phyloP scores from a whole-genome alignment of 37 sponge, comb jelly and placozoan genomes.

The Theonella swinhoei region DNA sequence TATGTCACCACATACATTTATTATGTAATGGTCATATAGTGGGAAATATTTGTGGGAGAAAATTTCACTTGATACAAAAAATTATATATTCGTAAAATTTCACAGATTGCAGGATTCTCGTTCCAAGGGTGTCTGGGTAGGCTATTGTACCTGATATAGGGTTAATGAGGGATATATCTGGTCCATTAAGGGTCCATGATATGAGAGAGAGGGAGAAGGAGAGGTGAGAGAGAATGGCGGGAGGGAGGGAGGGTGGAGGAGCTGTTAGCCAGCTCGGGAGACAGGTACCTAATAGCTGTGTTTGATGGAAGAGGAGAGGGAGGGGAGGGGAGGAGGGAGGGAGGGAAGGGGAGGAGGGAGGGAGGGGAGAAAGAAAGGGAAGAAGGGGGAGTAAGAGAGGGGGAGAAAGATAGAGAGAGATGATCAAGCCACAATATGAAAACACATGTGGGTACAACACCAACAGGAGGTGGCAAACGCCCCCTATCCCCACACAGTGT shows the following conservation, averaged over 20 bases:
- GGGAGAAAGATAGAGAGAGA: background rate
- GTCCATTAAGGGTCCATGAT: conserved; percentile 4
- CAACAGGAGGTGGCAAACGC: no score
- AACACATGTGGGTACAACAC: background rate
- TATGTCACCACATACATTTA: no score
- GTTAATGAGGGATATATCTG: conserved; percentile 1
- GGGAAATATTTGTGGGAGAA: no score
- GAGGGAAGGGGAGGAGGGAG: background rate
- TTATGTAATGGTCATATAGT: no score
- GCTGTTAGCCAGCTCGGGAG: background rate
- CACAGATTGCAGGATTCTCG: no score
- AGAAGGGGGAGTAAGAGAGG: background rate
- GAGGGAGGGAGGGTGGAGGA: background rate
- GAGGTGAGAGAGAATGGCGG: background rate
- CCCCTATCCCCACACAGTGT: no score
- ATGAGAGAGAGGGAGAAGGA: background rate
- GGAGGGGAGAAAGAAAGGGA: background rate
- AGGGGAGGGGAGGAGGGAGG: background rate
- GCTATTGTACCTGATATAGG: background rate
- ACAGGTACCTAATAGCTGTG: background rate
- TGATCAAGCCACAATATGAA: background rate
- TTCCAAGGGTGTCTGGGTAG: background rate
- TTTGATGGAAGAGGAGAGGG: background rate
- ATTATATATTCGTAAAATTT: no score
- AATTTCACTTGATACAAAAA: no score